Conservation (phyloP, 2,888 invertebrate species). For the Ellobium chinense region DNA sequence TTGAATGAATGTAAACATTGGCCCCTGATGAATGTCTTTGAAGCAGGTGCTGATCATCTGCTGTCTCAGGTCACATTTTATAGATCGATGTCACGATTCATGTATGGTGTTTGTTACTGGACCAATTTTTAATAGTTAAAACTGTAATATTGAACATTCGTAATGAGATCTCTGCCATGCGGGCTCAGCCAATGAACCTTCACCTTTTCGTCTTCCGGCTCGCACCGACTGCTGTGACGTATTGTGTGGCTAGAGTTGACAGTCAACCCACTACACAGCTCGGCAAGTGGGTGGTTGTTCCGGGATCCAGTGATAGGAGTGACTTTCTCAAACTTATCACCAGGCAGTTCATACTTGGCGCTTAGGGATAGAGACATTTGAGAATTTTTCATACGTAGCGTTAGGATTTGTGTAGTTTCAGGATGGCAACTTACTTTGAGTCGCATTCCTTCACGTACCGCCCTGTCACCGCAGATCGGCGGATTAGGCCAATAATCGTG, state of each 20-base stretch:
- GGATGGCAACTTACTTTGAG: not conserved
- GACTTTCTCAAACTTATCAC: too few relatives aligned
- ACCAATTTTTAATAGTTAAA: too few relatives aligned
- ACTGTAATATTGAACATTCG: too few relatives aligned
- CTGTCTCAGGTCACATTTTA: too few relatives aligned
- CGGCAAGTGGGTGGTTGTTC: not conserved
- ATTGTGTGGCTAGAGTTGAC: constrained; percentile 9
- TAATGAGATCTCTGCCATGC: not conserved
- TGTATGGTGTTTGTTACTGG: too few relatives aligned
- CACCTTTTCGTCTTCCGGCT: constrained; percentile 35
- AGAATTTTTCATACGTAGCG: not conserved
- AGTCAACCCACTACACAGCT: constrained; percentile 26
- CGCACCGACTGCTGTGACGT: constrained; percentile 40
- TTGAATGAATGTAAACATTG: constrained; percentile 11
- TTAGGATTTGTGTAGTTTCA: not conserved
- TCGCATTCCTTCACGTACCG: not conserved
- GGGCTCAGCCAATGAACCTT: constrained; percentile 18
- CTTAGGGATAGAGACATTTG: not conserved
- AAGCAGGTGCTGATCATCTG: too few relatives aligned
- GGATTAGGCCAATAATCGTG: not conserved
- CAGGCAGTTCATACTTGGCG: not conserved
- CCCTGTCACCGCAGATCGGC: not conserved
- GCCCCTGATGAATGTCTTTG: too few relatives aligned
- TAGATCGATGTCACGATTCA: too few relatives aligned
- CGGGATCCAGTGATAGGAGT: not conserved